phyloP scores from a whole-genome alignment of 2,888 invertebrate species.

The Amiota minor region DNA sequence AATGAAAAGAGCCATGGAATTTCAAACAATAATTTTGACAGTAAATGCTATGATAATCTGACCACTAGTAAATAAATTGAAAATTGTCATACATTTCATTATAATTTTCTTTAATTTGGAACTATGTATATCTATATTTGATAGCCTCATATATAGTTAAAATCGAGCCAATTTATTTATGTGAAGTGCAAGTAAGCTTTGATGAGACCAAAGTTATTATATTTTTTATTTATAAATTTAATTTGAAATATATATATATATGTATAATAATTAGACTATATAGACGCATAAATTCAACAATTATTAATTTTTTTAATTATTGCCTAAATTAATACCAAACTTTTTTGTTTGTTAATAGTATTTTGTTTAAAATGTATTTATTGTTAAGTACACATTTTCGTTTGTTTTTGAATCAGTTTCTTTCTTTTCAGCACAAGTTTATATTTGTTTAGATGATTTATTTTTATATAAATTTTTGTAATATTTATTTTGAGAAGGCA shows the following conservation, averaged over 20 bases:
- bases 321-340: background rate
- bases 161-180: background rate
- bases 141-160: no score
- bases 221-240: background rate
- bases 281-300: slow-evolving; percentile 30
- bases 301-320: slow-evolving; percentile 22
- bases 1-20: no score
- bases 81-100: no score
- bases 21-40: no score
- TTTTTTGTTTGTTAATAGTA: background rate
- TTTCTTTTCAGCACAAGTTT: slow-evolving; percentile 20
- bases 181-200: background rate
- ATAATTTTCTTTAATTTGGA: no score
- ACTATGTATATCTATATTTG: no score
- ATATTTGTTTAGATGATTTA: slow-evolving; percentile 12
- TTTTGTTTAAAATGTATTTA: slow-evolving; percentile 1
- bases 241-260: background rate
- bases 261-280: slow-evolving; percentile 17
- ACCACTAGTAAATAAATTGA: no score
- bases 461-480: background rate
- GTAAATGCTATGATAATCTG: no score
- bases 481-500: background rate
- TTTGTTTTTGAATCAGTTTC: slow-evolving; percentile 14
- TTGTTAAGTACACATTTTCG: slow-evolving; percentile 24
- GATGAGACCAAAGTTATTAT: background rate